phyloP scores from a whole-genome alignment of 2,888 invertebrate species.

The Macrophya annulata region DNA sequence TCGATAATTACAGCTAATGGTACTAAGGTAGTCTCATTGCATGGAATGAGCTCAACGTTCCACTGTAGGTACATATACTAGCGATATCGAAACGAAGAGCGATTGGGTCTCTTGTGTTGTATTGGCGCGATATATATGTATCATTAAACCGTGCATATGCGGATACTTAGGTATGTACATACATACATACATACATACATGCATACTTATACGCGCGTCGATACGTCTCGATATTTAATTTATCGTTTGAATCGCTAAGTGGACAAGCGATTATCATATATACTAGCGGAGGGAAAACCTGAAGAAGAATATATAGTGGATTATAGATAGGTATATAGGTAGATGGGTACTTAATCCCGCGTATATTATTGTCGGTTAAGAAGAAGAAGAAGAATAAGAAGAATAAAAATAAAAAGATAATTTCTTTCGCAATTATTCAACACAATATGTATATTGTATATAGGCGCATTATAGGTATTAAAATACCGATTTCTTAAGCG shows the following conservation, averaged over 20 bases:
- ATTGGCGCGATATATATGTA: background rate
- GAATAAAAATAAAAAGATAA: background rate
- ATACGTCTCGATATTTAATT: conserved; percentile 69
- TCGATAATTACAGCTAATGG: conserved; percentile 76
- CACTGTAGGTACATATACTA: background rate
- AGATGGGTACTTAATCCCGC: conserved; percentile 1
- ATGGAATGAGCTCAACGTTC: conserved; percentile 62
- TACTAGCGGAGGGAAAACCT: background rate
- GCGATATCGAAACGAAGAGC: background rate
- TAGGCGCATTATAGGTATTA: background rate
- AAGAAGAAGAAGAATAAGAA: background rate
- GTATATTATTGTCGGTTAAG: background rate
- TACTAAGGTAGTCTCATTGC: conserved; percentile 64
- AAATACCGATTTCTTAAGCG: background rate
- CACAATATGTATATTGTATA: too few relatives aligned
- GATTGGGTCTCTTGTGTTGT: background rate
- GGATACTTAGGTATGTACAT: too few relatives aligned
- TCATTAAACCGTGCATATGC: background rate
- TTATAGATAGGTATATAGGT: too few relatives aligned
- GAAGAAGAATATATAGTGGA: background rate
- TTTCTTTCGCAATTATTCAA: conserved; percentile 2
- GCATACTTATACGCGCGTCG: background rate
- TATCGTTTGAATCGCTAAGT: conserved; percentile 71
- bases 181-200: too few relatives aligned
- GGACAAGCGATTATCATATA: conserved; percentile 66